Conservation (phyloP, 2,888 invertebrate genomes). For the Mythimna vitellina region DNA sequence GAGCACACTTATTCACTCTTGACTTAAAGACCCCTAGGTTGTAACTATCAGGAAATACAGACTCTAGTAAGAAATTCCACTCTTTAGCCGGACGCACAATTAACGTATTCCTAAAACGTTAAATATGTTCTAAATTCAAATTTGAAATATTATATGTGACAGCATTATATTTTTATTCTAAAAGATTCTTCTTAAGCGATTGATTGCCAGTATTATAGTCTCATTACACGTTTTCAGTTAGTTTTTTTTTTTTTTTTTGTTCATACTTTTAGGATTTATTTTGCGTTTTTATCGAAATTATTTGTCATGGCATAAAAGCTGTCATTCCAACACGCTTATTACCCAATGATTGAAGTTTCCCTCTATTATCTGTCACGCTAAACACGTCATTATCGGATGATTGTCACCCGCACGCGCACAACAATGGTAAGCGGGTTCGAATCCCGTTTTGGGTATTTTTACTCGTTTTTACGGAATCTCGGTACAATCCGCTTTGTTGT, state of each 20-base stretch:
- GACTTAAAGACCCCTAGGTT: too few relatives aligned
- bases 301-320: conserved; percentile 30
- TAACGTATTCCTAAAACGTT: too few relatives aligned
- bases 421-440: conserved; percentile 64
- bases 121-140: too few relatives aligned
- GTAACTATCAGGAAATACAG: too few relatives aligned
- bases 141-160: conserved; percentile 33
- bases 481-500: conserved; percentile 64
- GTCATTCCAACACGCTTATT: conserved; percentile 61
- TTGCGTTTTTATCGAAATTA: conserved; percentile 12
- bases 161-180: conserved; percentile 21
- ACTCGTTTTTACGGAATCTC: conserved; percentile 73
- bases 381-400: conserved; percentile 76
- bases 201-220: conserved; percentile 37
- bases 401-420: conserved; percentile 65
- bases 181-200: not conserved
- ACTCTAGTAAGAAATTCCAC: too few relatives aligned
- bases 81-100: too few relatives aligned
- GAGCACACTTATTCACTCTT: too few relatives aligned
- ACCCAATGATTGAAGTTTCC: conserved; percentile 72
- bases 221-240: conserved; percentile 2
- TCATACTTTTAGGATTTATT: not conserved
- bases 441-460: conserved; percentile 71
- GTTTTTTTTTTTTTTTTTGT: conserved; percentile 35
- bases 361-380: conserved; percentile 64